Conservation (phyloP, 2,888 invertebrate species). For the Patella depressa region DNA sequence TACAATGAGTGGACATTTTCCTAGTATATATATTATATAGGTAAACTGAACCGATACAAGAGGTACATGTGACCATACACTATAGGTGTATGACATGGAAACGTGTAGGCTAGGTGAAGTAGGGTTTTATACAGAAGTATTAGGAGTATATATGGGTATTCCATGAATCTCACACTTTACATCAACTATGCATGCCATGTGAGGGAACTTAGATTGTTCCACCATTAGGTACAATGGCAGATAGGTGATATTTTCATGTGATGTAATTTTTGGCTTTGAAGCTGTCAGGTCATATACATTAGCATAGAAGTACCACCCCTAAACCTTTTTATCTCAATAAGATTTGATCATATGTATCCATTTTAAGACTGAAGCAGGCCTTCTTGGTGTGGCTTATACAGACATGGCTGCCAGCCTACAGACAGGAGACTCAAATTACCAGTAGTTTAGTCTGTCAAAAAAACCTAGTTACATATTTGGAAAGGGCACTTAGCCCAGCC, state of each 20-base stretch:
- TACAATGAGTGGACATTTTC: no score
- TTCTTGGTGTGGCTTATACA: constrained; percentile 1
- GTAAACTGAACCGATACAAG: background rate
- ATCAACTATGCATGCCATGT: constrained; percentile 16
- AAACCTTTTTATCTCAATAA: constrained; percentile 1
- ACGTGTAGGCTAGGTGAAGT: constrained; percentile 28
- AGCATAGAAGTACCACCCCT: constrained; percentile 6
- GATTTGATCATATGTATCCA: constrained; percentile 3
- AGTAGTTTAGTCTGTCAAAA: constrained; percentile 8
- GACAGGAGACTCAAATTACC: constrained; percentile 6
- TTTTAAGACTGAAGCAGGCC: constrained; percentile 2
- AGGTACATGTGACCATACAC: constrained; percentile 4
- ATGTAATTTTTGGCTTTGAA: constrained; percentile 11
- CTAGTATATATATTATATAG: no score
- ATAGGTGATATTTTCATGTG: constrained; percentile 9
- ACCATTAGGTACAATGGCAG: constrained; percentile 7
- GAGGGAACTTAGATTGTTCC: constrained; percentile 24
- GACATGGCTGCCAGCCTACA: background rate
- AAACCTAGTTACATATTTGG: constrained; percentile 2
- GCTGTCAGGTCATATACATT: constrained; percentile 7
- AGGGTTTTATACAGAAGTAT: constrained; percentile 43
- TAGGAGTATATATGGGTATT: constrained; percentile 39
- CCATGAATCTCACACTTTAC: constrained; percentile 24
- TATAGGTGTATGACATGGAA: constrained; percentile 20
- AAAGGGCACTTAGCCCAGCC: constrained; percentile 5